A percentile compares a stretch with the other conserved stretches of the same genome.
phyloP scores from a whole-genome alignment of 1,140 invertebrate genomes.

The Bicyclus anynana region DNA sequence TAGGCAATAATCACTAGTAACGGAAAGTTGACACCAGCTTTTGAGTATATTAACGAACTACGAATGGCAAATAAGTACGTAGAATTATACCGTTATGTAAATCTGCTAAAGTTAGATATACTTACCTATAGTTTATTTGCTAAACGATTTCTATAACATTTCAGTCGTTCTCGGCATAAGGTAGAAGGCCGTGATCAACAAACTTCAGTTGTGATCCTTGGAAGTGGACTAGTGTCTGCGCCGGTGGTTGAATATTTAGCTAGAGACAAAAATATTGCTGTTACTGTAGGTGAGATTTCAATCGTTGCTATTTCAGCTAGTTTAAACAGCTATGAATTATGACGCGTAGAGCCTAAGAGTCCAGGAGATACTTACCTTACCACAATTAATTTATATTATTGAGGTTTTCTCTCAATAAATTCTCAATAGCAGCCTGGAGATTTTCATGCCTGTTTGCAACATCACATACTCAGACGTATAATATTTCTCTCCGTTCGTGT shows the following conservation, averaged over 20 bases:
- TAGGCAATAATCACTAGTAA: constrained; percentile 94
- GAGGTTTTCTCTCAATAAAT: too few relatives aligned
- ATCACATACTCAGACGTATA: too few relatives aligned
- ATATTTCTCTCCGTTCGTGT: too few relatives aligned
- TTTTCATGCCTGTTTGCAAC: too few relatives aligned
- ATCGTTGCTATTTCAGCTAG: not conserved
- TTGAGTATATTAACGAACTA: constrained; percentile 96
- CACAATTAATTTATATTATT: too few relatives aligned
- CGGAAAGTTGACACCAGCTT: constrained; percentile 93
- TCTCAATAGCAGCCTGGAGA: too few relatives aligned
- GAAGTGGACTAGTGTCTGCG: constrained; percentile 95
- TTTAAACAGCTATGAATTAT: not conserved
- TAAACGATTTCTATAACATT: too few relatives aligned
- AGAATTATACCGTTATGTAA: too few relatives aligned
- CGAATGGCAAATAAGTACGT: constrained; percentile 77
- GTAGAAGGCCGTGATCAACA: constrained; percentile 68
- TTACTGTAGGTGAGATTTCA: constrained; percentile 85
- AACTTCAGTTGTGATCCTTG: constrained; percentile 90
- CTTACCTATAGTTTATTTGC: too few relatives aligned
- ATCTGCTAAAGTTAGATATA: not conserved
- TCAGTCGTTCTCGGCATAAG: constrained; percentile 78
- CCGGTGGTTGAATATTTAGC: constrained; percentile 92
- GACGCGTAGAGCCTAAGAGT: too few relatives aligned
- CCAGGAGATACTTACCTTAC: too few relatives aligned
- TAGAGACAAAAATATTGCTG: constrained; percentile 86